A percentile compares a stretch with the other conserved stretches of the same genome.
These are phyloP conservation scores for Ashinkailepas kermadecensis DNA, from an alignment of 2,888 invertebrate genomes.

Conservation along the genomic window DNA sequence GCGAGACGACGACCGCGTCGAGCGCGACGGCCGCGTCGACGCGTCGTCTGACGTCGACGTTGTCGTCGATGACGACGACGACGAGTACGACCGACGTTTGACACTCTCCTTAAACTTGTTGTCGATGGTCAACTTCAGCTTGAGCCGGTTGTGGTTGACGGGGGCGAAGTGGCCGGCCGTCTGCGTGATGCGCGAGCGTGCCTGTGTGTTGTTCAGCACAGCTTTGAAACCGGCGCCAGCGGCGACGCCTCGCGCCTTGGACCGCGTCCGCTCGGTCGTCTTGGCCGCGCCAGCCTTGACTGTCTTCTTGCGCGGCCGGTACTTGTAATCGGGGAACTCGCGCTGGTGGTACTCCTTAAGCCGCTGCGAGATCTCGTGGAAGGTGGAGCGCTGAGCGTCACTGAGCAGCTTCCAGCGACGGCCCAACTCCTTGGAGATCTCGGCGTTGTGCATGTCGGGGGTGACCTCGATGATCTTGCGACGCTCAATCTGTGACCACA, in stretches of 20 bases:
- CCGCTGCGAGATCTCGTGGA: slow-evolving; percentile 33
- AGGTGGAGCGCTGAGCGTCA: slow-evolving; percentile 33
- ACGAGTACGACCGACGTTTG: slow-evolving; percentile 13
- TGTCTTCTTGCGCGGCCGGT: slow-evolving; percentile 34
- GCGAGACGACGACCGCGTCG: not conserved
- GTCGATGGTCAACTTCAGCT: slow-evolving; percentile 53
- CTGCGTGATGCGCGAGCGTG: slow-evolving; percentile 36
- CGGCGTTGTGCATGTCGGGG: slow-evolving; percentile 97
- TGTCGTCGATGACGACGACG: no score
- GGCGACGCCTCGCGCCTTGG: not conserved
- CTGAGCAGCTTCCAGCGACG: slow-evolving; percentile 33
- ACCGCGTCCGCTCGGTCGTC: slow-evolving; percentile 27
- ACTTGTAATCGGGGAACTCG: slow-evolving; percentile 34
- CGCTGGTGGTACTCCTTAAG: slow-evolving; percentile 33
- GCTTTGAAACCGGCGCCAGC: slow-evolving; percentile 25
- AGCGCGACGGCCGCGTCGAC: slow-evolving; percentile 28
- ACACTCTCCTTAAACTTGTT: slow-evolving; percentile 43
- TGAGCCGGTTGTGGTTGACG: slow-evolving; percentile 45
- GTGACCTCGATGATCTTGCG: slow-evolving; percentile 92
- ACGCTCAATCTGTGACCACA: slow-evolving; percentile 95
- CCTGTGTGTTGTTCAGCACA: slow-evolving; percentile 26
- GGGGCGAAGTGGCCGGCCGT: slow-evolving; percentile 25
- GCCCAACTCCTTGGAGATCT: slow-evolving; percentile 89
- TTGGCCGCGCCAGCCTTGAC: slow-evolving; percentile 29
- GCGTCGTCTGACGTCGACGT: slow-evolving; percentile 20